Conservation (phyloP, 2,113 vertebrate genomes). For the Oryzias curvinotus region DNA sequence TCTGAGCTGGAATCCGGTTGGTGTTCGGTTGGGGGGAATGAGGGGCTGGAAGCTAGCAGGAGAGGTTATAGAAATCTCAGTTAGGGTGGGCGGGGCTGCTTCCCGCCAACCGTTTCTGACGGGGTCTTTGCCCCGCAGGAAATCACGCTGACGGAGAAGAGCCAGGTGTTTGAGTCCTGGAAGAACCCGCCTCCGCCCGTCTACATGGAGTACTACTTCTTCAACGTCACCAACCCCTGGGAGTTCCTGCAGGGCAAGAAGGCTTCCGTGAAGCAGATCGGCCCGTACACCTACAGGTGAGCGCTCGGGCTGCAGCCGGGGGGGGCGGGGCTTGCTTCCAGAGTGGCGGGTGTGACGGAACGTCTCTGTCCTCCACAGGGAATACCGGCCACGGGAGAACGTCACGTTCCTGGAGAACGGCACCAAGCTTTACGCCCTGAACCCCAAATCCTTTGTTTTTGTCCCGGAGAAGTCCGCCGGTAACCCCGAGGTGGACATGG, state of each 20-base stretch:
- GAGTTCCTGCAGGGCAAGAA: conserved; percentile 84
- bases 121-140: conserved; percentile 69
- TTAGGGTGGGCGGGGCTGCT: too few relatives aligned
- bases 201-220: conserved; percentile 96
- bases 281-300: conserved; percentile 95
- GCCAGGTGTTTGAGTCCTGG: conserved; percentile 86
- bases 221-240: conserved; percentile 91
- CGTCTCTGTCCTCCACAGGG: conserved; percentile 73
- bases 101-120: neutral
- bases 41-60: too few relatives aligned
- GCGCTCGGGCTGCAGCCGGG: conserved; percentile 72
- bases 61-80: too few relatives aligned
- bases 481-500: conserved; percentile 82
- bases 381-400: conserved; percentile 86
- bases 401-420: conserved; percentile 90
- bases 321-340: conserved; percentile 64
- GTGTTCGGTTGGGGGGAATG: too few relatives aligned
- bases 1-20: too few relatives aligned
- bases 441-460: conserved; percentile 90
- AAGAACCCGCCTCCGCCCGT: conserved; percentile 90
- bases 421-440: conserved; percentile 88
- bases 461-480: conserved; percentile 86
- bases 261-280: conserved; percentile 86
- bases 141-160: conserved; percentile 86
- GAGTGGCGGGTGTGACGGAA: conserved; percentile 26